phyloP scores from a whole-genome alignment of 1,140 invertebrate species.

The Scaptomyza montana region DNA sequence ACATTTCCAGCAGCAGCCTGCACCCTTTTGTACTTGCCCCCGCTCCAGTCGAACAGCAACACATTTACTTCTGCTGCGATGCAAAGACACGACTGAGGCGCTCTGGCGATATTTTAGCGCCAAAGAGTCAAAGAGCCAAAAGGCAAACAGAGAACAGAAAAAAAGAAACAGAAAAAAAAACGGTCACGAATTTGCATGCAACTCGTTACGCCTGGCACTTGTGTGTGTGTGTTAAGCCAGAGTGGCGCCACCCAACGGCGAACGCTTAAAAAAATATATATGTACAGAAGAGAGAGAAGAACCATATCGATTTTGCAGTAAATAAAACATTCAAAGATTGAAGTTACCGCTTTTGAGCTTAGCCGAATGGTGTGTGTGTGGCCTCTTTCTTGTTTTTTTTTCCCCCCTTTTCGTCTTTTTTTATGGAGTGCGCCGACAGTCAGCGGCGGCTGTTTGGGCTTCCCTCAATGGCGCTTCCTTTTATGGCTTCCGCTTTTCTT shows the following conservation, averaged over 20 bases:
- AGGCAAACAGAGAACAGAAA: conserved; percentile 22
- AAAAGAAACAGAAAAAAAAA: conserved; percentile 23
- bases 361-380: conserved; percentile 81
- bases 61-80: conserved; percentile 55
- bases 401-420: conserved; percentile 23
- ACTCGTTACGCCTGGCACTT: conserved; percentile 77
- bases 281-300: too few species aligned
- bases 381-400: conserved; percentile 42
- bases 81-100: conserved; percentile 33
- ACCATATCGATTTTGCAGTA: conserved; percentile 81
- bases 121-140: conserved; percentile 37
- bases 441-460: conserved; percentile 25
- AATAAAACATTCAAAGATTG: conserved; percentile 82
- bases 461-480: conserved; percentile 65
- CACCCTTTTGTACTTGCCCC: too few species aligned
- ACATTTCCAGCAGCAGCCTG: conserved; percentile 25
- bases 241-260: conserved; percentile 33
- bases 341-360: conserved; percentile 80
- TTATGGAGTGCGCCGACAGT: conserved; percentile 67
- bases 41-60: conserved; percentile 19
- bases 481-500: conserved; percentile 69
- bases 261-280: conserved; percentile 46
- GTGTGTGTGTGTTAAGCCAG: conserved; percentile 71
- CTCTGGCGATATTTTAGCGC: conserved; percentile 65
- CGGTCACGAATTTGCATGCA: conserved; percentile 71